phyloP scores from a whole-genome alignment of 2,113 vertebrate genomes.

The Pardalotus punctatus region DNA sequence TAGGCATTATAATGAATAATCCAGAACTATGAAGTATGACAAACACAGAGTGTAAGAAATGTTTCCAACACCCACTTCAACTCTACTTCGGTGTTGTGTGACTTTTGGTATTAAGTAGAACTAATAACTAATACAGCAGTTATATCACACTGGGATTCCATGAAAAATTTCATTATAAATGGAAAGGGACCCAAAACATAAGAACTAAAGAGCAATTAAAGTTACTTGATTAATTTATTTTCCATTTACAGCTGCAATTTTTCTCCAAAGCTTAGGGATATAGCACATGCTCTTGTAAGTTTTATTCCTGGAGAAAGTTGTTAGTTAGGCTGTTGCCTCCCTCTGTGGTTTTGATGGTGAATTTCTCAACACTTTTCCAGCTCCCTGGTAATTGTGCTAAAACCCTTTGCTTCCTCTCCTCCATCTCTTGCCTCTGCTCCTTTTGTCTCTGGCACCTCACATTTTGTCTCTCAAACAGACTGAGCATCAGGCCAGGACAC shows the following conservation, averaged over 20 bases:
- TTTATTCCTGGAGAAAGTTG: neutral
- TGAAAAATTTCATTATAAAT: neutral
- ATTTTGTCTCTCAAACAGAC: neutral
- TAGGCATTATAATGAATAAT: neutral
- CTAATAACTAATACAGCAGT: neutral
- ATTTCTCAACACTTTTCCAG: neutral
- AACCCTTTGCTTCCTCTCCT: neutral
- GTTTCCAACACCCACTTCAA: neutral
- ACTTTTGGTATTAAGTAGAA: neutral
- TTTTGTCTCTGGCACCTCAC: neutral
- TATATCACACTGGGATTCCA: neutral
- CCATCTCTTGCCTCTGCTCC: neutral
- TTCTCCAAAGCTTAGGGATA: neutral
- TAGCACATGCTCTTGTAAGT: neutral
- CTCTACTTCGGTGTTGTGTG: neutral
- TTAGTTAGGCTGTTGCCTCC: neutral
- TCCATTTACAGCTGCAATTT: neutral
- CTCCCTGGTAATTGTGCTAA: neutral
- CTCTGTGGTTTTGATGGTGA: neutral
- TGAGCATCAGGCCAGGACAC: neutral
- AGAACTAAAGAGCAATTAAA: neutral
- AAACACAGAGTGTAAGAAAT: neutral
- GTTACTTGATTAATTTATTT: neutral
- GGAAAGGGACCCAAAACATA: neutral
- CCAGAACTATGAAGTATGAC: neutral